Base-by-base conservation (phyloP, 2,113 vertebrate species). In the Formicarius rufipectus region DNA sequence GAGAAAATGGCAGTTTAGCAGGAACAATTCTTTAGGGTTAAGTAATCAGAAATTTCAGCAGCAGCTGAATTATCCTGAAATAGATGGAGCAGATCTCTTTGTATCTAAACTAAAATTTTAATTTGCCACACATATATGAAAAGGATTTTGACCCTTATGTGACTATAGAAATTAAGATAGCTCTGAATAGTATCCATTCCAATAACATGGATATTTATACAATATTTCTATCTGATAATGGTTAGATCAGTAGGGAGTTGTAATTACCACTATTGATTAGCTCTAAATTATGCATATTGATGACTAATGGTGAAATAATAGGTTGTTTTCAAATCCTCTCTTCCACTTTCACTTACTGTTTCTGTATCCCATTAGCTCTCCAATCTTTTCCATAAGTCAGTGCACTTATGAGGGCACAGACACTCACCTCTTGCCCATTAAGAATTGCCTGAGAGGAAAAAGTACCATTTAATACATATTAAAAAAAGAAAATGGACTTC, bases 171-270 rank as follows among this genome's bases (percentile, higher is more conserved):
- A 77, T 81, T 81, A 92, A 74, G 74, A 63, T 35, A 81, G 21
- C 68, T 81, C 27, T 93, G 83, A 80, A 84, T 88, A 91, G 68
- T 90, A 93, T 86, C 59, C 49, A 50, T 84, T 86, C 33, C 42
- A 89, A 69, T 83, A 83, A 13, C 27, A 71, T 19, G 27, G 86
- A 77, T 86, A 63, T 90, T 94, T 72, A 37, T 91, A 52, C 50
- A 71, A 45, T 44, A 74, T 66, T 93, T 28, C 53, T 24, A 55
- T 52, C 59, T 88, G 42, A 90, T 71, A 74, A 39, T 39, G 7
- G 19, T 67, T 80, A 85, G 33, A 59, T 60, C 42, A 55, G 44
- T 80, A 25, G 73, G 62, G 20, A 79, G 15, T 79, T 91, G 62
- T 79, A 89, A 89, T 95, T 87, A 56, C 71, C 25, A 9, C 42